phyloP scores from a whole-genome alignment of 2,113 vertebrate species.

The Ascaphus truei region DNA sequence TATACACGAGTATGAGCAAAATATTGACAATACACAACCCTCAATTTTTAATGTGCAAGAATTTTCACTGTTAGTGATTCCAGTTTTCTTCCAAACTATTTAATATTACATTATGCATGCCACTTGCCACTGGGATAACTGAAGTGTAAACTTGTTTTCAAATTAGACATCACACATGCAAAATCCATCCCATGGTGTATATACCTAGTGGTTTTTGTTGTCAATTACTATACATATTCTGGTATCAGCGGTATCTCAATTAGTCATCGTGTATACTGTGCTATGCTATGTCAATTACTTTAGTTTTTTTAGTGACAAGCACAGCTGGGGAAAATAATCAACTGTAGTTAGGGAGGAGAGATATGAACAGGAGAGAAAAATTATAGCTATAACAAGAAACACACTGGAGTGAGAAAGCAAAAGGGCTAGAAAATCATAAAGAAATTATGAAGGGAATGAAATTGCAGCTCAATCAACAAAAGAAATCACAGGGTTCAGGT shows the following conservation, averaged over 20 bases:
- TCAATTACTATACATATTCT: conserved; percentile 31
- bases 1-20: too few species aligned
- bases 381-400: background rate
- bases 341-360: conserved; percentile 13
- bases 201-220: conserved; percentile 23
- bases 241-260: conserved; percentile 34
- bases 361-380: background rate
- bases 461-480: background rate
- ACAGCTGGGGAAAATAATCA: conserved; percentile 34
- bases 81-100: conserved; percentile 40
- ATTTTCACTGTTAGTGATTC: conserved; percentile 43
- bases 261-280: conserved; percentile 6
- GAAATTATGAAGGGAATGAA: background rate
- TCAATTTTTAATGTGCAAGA: too few species aligned
- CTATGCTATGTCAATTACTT: conserved; percentile 25
- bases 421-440: background rate
- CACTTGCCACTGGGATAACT: conserved; percentile 13
- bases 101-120: conserved; percentile 25
- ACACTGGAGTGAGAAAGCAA: background rate
- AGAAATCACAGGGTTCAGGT: too few species aligned
- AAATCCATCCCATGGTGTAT: conserved; percentile 6
- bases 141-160: conserved; percentile 24
- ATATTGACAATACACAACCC: too few species aligned
- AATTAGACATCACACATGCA: conserved; percentile 14
- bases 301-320: conserved; percentile 16